Percentiles rank a stretch among this genome's conserved stretches.
Conservation (phyloP, 2,113 vertebrate species). For the Phyllopteryx taeniolatus region DNA sequence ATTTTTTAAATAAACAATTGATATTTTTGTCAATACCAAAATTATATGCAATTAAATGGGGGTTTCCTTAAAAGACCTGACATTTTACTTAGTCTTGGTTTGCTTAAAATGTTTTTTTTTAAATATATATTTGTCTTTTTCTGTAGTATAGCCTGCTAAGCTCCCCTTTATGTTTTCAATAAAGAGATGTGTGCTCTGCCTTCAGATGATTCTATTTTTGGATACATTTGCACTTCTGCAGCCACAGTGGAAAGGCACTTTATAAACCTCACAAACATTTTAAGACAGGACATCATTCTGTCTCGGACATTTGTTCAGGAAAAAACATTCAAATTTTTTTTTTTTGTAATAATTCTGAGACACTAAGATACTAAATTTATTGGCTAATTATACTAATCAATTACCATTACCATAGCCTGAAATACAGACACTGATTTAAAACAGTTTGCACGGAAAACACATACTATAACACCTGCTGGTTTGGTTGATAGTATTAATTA, state of each 20-base stretch:
- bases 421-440: slow-evolving; percentile 11
- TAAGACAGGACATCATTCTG: slow-evolving; percentile 9
- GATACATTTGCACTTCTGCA: slow-evolving; percentile 7
- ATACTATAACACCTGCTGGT: background rate
- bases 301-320: background rate
- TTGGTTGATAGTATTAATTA: background rate
- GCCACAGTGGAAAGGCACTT: background rate
- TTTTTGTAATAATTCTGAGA: background rate
- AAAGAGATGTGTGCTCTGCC: slow-evolving; percentile 3
- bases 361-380: background rate
- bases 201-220: slow-evolving; percentile 5
- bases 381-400: slow-evolving; percentile 8
- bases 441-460: slow-evolving; percentile 15
- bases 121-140: background rate
- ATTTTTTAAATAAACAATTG: background rate
- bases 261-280: slow-evolving; percentile 5
- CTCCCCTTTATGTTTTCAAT: background rate
- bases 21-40: background rate
- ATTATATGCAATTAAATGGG: background rate
- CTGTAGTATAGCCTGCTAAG: background rate
- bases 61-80: too few species aligned
- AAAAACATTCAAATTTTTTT: background rate
- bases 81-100: too few species aligned
- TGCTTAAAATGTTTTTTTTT: background rate
- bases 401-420: background rate